These are phyloP conservation scores for Drosophila nigricruria DNA, from an alignment of 2,888 invertebrate species.

Conservation along the genomic window DNA sequence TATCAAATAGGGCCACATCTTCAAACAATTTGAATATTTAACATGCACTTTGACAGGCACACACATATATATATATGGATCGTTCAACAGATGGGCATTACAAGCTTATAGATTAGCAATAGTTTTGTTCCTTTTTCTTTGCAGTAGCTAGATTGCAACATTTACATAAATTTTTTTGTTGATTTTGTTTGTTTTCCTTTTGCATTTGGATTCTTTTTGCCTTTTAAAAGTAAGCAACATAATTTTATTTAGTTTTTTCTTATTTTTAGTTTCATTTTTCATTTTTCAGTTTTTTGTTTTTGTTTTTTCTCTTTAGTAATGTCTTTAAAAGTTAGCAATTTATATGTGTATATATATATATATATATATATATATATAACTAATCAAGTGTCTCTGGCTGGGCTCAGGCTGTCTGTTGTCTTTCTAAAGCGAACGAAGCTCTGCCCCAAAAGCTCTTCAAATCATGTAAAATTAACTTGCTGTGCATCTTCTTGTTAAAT, in stretches of 20 bases:
- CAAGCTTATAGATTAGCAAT: conserved; percentile 7
- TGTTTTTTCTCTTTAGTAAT: conserved; percentile 5
- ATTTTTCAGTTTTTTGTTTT: conserved; percentile 10
- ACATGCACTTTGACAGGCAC: neutral
- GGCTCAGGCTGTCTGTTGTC: conserved; percentile 11
- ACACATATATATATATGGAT: neutral
- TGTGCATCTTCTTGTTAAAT: conserved; percentile 7
- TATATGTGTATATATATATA: conserved; percentile 4
- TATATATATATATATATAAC: neutral
- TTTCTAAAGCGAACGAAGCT: conserved; percentile 1
- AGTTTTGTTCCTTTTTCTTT: neutral
- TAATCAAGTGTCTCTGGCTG: conserved; percentile 22
- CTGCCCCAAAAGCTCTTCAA: conserved; percentile 6
- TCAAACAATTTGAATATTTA: neutral
- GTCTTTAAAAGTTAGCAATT: conserved; percentile 32
- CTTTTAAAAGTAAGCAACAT: conserved; percentile 15
- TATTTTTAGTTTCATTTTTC: conserved; percentile 12
- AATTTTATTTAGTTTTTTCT: conserved; percentile 1
- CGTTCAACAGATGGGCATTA: conserved; percentile 16
- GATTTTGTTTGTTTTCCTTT: neutral
- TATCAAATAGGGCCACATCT: neutral
- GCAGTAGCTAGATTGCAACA: conserved; percentile 19
- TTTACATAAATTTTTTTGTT: conserved; percentile 2
- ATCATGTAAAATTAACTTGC: conserved; percentile 14
- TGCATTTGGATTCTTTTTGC: neutral